A percentile compares a stretch with the other conserved stretches of the same genome.
Evolutionary conservation across 2,888 invertebrate species (phyloP).

Genomic region (Pristionchus fissidentatus): DNA sequence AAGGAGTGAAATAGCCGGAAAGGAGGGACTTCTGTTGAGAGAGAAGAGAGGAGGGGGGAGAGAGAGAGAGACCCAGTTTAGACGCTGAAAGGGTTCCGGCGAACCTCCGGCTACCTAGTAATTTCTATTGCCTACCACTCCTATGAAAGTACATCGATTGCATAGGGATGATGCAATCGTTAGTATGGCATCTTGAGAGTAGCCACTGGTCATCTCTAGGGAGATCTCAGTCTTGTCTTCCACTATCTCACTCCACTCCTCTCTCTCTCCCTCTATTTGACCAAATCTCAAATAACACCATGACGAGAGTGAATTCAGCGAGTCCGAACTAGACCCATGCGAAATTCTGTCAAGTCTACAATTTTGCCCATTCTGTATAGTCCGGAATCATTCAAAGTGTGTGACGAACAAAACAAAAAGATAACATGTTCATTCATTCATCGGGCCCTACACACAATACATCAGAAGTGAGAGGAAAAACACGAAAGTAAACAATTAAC

Average conservation of each 20-base stretch:
- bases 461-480: constrained; percentile 11
- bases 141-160: background rate
- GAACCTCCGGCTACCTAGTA: background rate
- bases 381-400: background rate
- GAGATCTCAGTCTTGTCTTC: background rate
- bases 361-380: background rate
- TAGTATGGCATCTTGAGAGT: background rate
- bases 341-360: background rate
- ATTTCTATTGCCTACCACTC: background rate
- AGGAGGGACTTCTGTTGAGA: constrained; percentile 18
- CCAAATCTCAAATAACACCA: constrained; percentile 29
- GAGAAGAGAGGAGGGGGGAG: background rate
- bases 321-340: background rate
- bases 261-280: constrained; percentile 18
- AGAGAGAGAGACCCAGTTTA: background rate
- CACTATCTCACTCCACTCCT: background rate
- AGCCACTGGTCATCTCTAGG: constrained; percentile 19
- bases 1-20: constrained; percentile 44
- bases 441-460: constrained; percentile 33
- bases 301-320: background rate
- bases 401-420: too few relatives aligned
- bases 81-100: background rate
- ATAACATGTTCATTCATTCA: constrained; percentile 37
- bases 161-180: background rate
- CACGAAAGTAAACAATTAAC: background rate